Evolutionary conservation across 2,888 invertebrate genomes (phyloP), one percentile per base, ranked within the genome.

Genomic region (Sipunculus nudus): DNA sequence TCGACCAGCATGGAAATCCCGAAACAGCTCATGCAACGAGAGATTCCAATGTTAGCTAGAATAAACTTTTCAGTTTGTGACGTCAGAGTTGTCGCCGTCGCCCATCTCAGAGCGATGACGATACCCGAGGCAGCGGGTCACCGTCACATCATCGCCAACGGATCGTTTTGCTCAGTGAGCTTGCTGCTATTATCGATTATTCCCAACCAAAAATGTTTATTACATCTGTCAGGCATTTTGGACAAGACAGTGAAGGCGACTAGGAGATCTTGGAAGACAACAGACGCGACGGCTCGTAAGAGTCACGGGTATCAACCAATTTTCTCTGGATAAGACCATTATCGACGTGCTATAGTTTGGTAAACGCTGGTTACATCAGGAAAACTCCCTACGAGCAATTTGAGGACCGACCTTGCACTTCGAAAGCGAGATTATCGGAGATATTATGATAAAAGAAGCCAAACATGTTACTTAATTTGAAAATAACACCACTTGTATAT

Each of bases 241-340:
- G 52, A 58, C 45, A 46, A n/a, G 16, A 35, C 10, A 35, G 16
- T 16, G 31, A 0, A 25, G 21, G 21, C 85, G 3, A 83, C 84
- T 16, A 78, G 87, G 52, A 86, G 86, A 74, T 86, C 86, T 3
- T 81, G 83, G n/a, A n/a, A n/a, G n/a, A n/a, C n/a, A n/a, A n/a
- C n/a, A n/a, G n/a, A n/a, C n/a, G n/a, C n/a, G n/a, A n/a, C n/a
- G n/a, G n/a, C n/a, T n/a, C n/a, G n/a, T n/a, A n/a, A n/a, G n/a
- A n/a, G 78, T 85, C 2, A 77, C 87, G 26, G 84, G 80, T 6
- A 78, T 87, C 32, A 78, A 83, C 29, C 85, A 85, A 49, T 75
- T 75, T 19, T 82, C 84, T 40, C 64, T 81, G 16, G 81, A 83
- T 45, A 78, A 81, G 39, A 84, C 86, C 4, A 63, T 87, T 28